Evolutionary conservation across 2,797 vertebrate genomes (phyloP).

Genomic region (Crocodylus rhombifer): DNA sequence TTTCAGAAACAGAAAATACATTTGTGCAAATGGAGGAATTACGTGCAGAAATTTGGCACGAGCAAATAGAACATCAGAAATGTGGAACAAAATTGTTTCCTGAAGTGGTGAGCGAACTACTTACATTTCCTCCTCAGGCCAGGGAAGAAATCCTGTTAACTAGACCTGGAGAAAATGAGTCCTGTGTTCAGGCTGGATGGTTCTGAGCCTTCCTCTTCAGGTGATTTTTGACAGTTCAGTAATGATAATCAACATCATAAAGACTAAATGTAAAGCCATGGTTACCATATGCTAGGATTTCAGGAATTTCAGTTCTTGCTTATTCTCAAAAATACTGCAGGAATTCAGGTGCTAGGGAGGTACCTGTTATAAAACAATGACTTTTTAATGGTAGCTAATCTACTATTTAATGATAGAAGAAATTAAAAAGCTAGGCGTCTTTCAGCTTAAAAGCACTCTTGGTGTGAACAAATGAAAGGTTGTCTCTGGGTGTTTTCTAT

Average conservation of each 20-base stretch:
- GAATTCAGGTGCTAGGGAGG: slow-evolving; percentile 27
- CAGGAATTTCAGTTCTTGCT: slow-evolving; percentile 51
- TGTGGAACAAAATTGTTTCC: background rate
- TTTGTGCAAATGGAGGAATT: background rate
- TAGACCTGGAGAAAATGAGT: background rate
- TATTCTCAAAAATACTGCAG: slow-evolving; percentile 19
- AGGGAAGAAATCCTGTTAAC: background rate
- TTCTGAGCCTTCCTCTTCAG: slow-evolving; percentile 3
- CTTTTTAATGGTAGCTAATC: background rate
- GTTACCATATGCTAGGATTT: slow-evolving; percentile 55
- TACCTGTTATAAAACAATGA: slow-evolving; percentile 8
- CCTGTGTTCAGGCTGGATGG: rapidly evolving
- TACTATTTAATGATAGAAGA: background rate
- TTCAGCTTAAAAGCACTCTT: background rate
- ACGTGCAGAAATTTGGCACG: background rate
- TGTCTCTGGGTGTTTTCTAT: background rate
- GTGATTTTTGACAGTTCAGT: background rate
- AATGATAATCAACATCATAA: slow-evolving; percentile 21
- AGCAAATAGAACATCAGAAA: background rate
- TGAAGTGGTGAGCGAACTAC: background rate
- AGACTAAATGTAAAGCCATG: slow-evolving; percentile 29
- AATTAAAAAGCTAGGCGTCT: background rate
- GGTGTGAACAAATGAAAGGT: background rate
- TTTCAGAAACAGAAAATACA: background rate
- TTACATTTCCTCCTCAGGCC: background rate